phyloP scores from a whole-genome alignment of 2,797 vertebrate species.

The Ptychadena robeensis region DNA sequence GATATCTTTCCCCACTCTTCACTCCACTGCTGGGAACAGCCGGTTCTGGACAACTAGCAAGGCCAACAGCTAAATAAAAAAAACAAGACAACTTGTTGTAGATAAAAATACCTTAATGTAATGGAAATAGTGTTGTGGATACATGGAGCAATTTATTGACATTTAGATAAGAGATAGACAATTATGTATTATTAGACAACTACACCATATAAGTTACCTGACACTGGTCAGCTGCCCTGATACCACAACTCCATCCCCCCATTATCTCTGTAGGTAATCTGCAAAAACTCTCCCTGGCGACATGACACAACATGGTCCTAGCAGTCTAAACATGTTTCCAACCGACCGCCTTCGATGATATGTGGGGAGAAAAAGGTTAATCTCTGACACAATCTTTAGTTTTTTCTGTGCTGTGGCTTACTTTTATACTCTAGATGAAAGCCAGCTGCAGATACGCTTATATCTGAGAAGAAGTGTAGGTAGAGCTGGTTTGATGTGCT shows the following conservation, averaged over 20 bases:
- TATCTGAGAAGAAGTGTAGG: constrained; percentile 97
- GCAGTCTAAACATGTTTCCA: too few relatives aligned
- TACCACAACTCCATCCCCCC: too few relatives aligned
- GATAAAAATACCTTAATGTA: too few relatives aligned
- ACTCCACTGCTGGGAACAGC: constrained; percentile 89
- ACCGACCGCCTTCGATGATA: neutral
- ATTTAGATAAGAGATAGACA: neutral
- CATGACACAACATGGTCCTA: too few relatives aligned
- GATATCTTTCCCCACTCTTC: constrained; percentile 90
- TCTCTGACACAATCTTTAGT: neutral
- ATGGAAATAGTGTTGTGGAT: neutral
- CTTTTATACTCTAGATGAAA: constrained; percentile 99
- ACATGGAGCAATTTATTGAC: neutral
- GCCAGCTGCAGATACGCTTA: constrained; percentile 96
- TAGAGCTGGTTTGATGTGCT: constrained; percentile 99
- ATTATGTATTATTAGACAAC: neutral
- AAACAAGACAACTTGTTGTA: neutral
- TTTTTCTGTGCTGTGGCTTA: constrained; percentile 72
- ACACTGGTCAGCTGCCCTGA: too few relatives aligned
- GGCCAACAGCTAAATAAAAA: constrained; percentile 78
- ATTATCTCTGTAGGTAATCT: too few relatives aligned
- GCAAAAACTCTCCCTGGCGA: too few relatives aligned
- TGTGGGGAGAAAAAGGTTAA: neutral
- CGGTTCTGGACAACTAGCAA: constrained; percentile 94
- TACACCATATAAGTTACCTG: neutral